phyloP scores from a whole-genome alignment of 2,888 invertebrate genomes.

The Furcula furcula region DNA sequence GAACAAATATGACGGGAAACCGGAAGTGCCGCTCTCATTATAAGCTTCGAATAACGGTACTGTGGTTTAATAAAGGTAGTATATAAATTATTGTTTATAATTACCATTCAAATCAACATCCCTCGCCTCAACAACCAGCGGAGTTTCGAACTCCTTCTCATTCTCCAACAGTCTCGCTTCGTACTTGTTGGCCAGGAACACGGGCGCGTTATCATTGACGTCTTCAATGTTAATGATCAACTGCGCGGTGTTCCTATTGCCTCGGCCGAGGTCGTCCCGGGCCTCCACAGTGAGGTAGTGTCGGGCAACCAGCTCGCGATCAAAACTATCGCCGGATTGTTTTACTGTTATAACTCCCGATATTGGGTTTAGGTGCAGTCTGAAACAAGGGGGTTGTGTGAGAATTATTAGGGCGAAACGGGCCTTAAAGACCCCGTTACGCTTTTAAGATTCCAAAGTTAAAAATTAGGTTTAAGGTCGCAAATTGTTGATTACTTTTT shows the following conservation, averaged over 20 bases:
- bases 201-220: conserved; percentile 94
- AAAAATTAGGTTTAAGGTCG: no score
- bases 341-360: conserved; percentile 94
- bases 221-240: conserved; percentile 91
- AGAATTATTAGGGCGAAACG: no score
- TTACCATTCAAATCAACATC: conserved; percentile 92
- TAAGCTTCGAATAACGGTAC: no score
- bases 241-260: conserved; percentile 90
- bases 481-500: no score
- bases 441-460: no score
- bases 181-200: conserved; percentile 91
- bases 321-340: conserved; percentile 88
- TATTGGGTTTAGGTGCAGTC: conserved; percentile 88
- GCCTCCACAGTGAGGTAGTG: conserved; percentile 95
- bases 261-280: conserved; percentile 91
- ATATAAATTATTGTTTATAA: no score
- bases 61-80: no score
- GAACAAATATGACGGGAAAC: no score
- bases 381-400: no score
- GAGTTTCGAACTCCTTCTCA: conserved; percentile 87
- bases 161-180: conserved; percentile 93
- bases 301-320: conserved; percentile 90
- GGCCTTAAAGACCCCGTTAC: no score
- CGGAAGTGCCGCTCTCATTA: no score
- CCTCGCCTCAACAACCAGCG: conserved; percentile 89